These are phyloP conservation scores for Xiphophorus hellerii DNA, from an alignment of 2,113 vertebrate genomes.

Conservation along the genomic window DNA sequence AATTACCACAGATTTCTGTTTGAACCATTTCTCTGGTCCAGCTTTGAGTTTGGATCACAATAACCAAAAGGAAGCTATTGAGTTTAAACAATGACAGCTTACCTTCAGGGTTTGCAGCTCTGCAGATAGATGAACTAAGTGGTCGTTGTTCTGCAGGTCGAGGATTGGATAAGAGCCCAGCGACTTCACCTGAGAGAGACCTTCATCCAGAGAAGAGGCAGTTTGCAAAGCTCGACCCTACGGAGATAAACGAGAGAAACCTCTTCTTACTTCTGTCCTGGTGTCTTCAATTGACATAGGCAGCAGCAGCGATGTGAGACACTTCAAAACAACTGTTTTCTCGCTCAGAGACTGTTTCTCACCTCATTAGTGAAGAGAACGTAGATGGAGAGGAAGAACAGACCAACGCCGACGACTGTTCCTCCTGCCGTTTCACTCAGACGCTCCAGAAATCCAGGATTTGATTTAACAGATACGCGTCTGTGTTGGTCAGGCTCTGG, in stretches of 20 bases:
- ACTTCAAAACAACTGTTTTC: neutral
- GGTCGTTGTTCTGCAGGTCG: slow-evolving; percentile 84
- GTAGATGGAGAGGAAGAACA: slow-evolving; percentile 90
- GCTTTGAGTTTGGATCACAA: neutral
- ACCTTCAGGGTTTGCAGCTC: slow-evolving; percentile 88
- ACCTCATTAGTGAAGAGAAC: slow-evolving; percentile 97
- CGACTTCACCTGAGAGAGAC: slow-evolving; percentile 86
- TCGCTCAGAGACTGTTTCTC: neutral
- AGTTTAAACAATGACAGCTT: neutral
- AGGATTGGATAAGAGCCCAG: slow-evolving; percentile 78
- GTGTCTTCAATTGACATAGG: neutral
- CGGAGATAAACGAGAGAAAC: slow-evolving; percentile 4
- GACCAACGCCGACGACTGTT: slow-evolving; percentile 83
- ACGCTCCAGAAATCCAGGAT: slow-evolving; percentile 93
- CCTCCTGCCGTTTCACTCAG: slow-evolving; percentile 90
- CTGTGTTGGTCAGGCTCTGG: slow-evolving; percentile 73
- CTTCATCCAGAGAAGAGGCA: slow-evolving; percentile 86
- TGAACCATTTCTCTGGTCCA: neutral
- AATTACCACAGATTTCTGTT: neutral
- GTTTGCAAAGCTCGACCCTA: slow-evolving; percentile 90
- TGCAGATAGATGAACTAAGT: slow-evolving; percentile 87
- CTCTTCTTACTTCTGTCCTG: neutral
- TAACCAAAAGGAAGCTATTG: neutral
- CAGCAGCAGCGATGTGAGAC: neutral
- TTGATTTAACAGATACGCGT: slow-evolving; percentile 73